Evolutionary conservation across 2,888 invertebrate genomes (phyloP).

Genomic region (Tridacna gigas): DNA sequence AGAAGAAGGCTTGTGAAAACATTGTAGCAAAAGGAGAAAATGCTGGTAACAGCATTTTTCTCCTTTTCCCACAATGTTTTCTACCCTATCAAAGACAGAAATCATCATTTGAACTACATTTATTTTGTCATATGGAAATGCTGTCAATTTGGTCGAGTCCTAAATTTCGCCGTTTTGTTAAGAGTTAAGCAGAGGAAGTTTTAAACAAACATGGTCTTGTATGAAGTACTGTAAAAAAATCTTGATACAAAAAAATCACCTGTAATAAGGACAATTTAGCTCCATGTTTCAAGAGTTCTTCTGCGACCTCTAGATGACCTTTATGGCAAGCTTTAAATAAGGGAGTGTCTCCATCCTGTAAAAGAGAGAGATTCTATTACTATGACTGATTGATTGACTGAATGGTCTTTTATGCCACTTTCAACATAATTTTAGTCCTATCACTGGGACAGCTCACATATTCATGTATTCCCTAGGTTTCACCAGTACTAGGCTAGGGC

Average conservation of each 20-base stretch:
- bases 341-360: slow-evolving; percentile 88
- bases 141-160: not conserved
- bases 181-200: too few relatives aligned
- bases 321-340: slow-evolving; percentile 98
- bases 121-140: not conserved
- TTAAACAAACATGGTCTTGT: too few relatives aligned
- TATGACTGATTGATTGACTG: not conserved
- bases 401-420: not conserved
- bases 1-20: too few relatives aligned
- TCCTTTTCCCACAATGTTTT: not conserved
- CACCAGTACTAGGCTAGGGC: too few relatives aligned
- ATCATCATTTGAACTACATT: not conserved
- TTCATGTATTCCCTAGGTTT: not conserved
- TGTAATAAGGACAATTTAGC: slow-evolving; percentile 87
- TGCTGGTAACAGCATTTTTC: too few relatives aligned
- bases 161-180: too few relatives aligned
- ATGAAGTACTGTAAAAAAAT: too few relatives aligned
- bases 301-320: slow-evolving; percentile 94
- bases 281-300: slow-evolving; percentile 89
- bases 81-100: not conserved
- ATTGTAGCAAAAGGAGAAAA: too few relatives aligned
- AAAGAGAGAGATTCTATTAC: slow-evolving; percentile 7
- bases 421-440: not conserved
- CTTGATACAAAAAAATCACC: slow-evolving; percentile 85
- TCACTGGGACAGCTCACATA: not conserved